Conservation (phyloP, 2,888 invertebrate genomes). For the Mantis religiosa region DNA sequence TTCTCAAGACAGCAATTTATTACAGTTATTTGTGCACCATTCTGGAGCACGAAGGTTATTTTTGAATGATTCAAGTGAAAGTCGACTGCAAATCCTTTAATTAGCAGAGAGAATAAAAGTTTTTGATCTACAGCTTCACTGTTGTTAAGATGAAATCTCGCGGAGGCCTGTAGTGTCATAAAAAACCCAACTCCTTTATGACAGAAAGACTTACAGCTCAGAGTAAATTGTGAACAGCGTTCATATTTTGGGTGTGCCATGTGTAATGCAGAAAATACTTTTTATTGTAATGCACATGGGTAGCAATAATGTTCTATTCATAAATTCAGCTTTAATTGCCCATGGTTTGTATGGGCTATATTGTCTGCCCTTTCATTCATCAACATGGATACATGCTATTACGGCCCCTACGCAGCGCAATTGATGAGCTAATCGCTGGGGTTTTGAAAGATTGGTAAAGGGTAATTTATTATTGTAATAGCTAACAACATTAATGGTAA, state of each 20-base stretch:
- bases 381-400: not conserved
- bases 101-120: no score
- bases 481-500: not conserved
- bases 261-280: not conserved
- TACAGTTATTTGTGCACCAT: no score
- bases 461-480: not conserved
- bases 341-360: not conserved
- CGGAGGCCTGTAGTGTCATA: no score
- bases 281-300: not conserved
- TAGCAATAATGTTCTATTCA: not conserved
- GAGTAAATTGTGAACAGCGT: not conserved
- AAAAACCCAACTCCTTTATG: no score
- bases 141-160: no score
- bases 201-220: not conserved
- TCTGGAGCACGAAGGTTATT: no score
- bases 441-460: not conserved
- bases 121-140: no score
- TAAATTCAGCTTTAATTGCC: not conserved
- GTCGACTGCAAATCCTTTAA: no score
- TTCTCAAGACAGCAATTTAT: no score
- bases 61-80: no score
- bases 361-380: not conserved
- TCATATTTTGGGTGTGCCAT: not conserved
- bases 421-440: not conserved
- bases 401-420: not conserved